Base-by-base conservation (phyloP, 30 jellyfish, hydroid and myxozoan genomes). In the Hydra vulgaris region DNA sequence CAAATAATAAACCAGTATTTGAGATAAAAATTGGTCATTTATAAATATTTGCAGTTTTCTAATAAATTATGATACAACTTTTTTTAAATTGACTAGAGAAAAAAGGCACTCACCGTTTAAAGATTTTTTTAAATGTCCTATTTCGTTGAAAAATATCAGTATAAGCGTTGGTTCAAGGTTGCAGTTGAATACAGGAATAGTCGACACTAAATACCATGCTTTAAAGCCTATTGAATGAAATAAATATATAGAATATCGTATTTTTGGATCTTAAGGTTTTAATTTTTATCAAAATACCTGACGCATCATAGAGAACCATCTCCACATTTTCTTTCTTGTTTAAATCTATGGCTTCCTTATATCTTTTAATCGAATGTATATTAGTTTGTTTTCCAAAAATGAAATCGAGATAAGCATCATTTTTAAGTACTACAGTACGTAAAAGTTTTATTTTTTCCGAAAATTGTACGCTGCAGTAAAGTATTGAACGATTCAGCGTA, bases 51-150 rank as follows among this genome's bases (percentile, higher is more conserved):
- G n/a, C n/a, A n/a, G n/a, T n/a, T n/a, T n/a, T n/a, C n/a, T n/a
- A n/a, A n/a, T n/a, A n/a, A n/a, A n/a, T n/a, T n/a, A n/a, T n/a
- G n/a, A n/a, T n/a, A n/a, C n/a, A n/a, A n/a, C n/a, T n/a, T n/a
- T n/a, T n/a, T n/a, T n/a, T n/a, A n/a, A n/a, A n/a, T n/a, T n/a
- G n/a, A n/a, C n/a, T n/a, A n/a, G n/a, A n/a, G n/a, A n/a, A n/a
- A n/a, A n/a, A n/a, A n/a, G n/a, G n/a, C n/a, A n/a, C 86, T 17
- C 0, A 90, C 97, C 95, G 23, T 73, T 86, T 15, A 90, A 82
- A 8, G 88, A 88, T 52, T 84, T 89, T 82, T 85, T 90, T 52
- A 86, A 80, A 74, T 85, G 87, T 66, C 89, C 79, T 27, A 90
- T 90, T 66, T 90, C 94, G 54, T 79, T 81, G 87, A 90, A 90